These are phyloP conservation scores for Colostygia pectinataria DNA, from an alignment of 2,888 invertebrate species.

Conservation along the genomic window DNA sequence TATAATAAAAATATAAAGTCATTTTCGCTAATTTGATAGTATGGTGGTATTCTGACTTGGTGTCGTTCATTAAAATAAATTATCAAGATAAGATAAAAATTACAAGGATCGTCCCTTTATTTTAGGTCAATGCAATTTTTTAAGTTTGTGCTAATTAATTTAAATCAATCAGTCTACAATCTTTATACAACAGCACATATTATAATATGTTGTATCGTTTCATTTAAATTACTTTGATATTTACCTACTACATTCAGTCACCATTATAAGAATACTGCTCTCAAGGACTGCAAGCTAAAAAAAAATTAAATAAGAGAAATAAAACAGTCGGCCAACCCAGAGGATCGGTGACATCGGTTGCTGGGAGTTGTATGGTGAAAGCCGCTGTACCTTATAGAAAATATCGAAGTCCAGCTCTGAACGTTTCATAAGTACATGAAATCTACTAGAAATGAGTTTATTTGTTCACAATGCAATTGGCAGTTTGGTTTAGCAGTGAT, in stretches of 20 bases:
- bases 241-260: too few species aligned
- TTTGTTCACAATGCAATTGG: background rate
- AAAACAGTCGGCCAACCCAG: too few species aligned
- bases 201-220: background rate
- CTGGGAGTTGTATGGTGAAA: too few species aligned
- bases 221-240: too few species aligned
- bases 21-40: conserved; percentile 18
- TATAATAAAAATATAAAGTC: conserved; percentile 5
- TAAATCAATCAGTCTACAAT: conserved; percentile 9
- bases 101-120: conserved; percentile 14
- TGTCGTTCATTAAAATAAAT: conserved; percentile 12
- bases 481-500: conserved; percentile 23
- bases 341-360: too few species aligned
- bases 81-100: conserved; percentile 15
- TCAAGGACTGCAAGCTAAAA: too few species aligned
- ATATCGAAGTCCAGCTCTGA: too few species aligned
- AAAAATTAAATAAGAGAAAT: too few species aligned
- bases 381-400: too few species aligned
- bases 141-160: conserved; percentile 16
- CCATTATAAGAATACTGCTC: too few species aligned
- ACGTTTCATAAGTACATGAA: too few species aligned
- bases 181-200: background rate
- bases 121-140: conserved; percentile 17
- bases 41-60: conserved; percentile 10
- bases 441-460: too few species aligned